These are phyloP conservation scores for Epirrhoe tristata DNA, from an alignment of 2,888 invertebrate genomes.

Conservation along the genomic window DNA sequence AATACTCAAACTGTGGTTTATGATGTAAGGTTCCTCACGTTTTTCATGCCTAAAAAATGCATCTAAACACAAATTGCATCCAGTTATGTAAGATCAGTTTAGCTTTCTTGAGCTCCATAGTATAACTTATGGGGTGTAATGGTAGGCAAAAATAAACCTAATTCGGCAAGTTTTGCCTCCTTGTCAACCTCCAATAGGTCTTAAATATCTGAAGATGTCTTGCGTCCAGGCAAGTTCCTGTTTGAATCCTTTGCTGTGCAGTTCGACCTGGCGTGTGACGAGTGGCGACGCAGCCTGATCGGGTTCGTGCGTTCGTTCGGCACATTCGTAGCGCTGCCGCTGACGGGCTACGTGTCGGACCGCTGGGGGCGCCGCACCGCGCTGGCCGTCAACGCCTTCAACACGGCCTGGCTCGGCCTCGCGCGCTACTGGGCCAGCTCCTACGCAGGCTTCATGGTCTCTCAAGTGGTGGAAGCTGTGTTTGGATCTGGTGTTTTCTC, in stretches of 20 bases:
- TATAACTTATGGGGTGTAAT: too few relatives aligned
- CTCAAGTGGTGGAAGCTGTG: constrained; percentile 89
- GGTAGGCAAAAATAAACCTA: too few relatives aligned
- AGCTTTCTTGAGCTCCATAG: too few relatives aligned
- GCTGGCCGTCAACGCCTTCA: constrained; percentile 83
- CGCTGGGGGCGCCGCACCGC: constrained; percentile 88
- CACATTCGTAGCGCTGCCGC: constrained; percentile 87
- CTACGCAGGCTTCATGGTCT: constrained; percentile 87
- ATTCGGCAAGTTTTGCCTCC: too few relatives aligned
- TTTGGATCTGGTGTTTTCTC: constrained; percentile 88
- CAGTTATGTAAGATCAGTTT: neutral
- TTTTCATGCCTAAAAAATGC: neutral
- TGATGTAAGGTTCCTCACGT: constrained; percentile 49
- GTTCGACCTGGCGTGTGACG: constrained; percentile 87
- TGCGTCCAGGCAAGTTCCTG: neutral
- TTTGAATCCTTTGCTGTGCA: constrained; percentile 51
- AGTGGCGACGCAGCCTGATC: constrained; percentile 89
- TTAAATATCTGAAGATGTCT: neutral
- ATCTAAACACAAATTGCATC: neutral
- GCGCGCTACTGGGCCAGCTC: constrained; percentile 84
- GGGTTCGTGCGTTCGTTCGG: constrained; percentile 89
- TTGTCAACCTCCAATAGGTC: neutral
- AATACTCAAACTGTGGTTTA: constrained; percentile 52
- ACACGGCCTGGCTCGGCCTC: constrained; percentile 87
- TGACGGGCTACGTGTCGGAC: constrained; percentile 90